Evolutionary conservation across 2,113 vertebrate genomes (phyloP).

Genomic region (Paraplagusia blochii): DNA sequence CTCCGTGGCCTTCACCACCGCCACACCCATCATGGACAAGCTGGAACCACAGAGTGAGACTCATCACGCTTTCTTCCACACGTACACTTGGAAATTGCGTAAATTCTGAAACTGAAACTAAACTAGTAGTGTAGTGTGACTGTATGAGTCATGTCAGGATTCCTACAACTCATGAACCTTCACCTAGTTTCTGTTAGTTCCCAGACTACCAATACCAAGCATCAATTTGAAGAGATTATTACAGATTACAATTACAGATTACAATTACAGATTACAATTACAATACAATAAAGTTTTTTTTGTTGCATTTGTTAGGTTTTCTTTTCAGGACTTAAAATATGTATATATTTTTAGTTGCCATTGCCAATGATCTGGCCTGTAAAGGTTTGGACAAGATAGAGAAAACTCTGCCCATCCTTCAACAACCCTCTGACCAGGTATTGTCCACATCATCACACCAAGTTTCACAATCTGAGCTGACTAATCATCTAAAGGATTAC

Average conservation of each 20-base stretch:
- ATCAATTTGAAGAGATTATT: no score
- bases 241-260: no score
- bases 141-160: slow-evolving; percentile 13
- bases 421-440: slow-evolving; percentile 86
- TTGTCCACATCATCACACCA: background rate
- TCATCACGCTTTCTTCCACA: background rate
- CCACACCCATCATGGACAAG: slow-evolving; percentile 85
- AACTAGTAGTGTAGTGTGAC: background rate
- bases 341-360: slow-evolving; percentile 79
- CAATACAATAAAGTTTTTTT: background rate
- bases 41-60: slow-evolving; percentile 90
- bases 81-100: background rate
- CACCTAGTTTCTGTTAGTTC: slow-evolving; percentile 32
- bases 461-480: slow-evolving; percentile 6
- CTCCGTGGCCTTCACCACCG: slow-evolving; percentile 79
- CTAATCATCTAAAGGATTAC: background rate
- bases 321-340: no score
- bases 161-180: slow-evolving; percentile 20
- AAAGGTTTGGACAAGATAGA: slow-evolving; percentile 91
- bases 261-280: no score
- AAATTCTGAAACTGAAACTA: background rate
- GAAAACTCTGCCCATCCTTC: slow-evolving; percentile 86
- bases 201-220: background rate
- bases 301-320: background rate
- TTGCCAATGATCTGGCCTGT: slow-evolving; percentile 89